A percentile compares a stretch with the other conserved stretches of the same genome.
Conservation (phyloP, 1,140 invertebrate genomes). For the Alviniconcha marisindica region DNA sequence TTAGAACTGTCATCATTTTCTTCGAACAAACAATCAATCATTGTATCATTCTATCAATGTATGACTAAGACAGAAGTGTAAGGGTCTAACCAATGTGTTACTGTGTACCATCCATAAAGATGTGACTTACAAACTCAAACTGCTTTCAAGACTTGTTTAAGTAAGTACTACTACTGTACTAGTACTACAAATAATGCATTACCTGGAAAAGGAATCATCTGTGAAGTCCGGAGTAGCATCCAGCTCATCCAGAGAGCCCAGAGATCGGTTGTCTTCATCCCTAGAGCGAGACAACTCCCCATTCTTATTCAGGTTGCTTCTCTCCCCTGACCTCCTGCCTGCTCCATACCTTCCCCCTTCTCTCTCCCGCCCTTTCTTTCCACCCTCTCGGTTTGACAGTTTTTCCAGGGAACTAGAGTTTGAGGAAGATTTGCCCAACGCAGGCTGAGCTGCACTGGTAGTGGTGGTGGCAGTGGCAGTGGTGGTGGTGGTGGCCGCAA, state of each 20-base stretch:
- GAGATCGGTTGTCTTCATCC: constrained; percentile 50
- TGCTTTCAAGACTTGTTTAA: no score
- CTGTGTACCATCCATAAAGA: no score
- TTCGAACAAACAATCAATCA: no score
- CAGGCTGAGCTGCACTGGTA: not conserved
- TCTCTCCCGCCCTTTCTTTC: constrained; percentile 15
- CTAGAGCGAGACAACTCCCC: constrained; percentile 21
- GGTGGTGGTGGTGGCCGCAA: constrained; percentile 25
- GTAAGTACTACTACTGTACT: no score
- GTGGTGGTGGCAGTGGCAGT: constrained; percentile 16
- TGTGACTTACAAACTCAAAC: no score
- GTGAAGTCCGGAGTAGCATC: constrained; percentile 32
- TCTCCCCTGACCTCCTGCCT: constrained; percentile 23
- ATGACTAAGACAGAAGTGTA: no score
- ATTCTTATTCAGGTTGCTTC: constrained; percentile 18
- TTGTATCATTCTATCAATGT: no score
- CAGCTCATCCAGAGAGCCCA: constrained; percentile 54
- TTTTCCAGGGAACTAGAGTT: constrained; percentile 22
- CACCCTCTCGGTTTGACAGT: not conserved
- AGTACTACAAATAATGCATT: no score
- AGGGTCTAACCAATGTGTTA: no score
- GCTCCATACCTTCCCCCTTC: constrained; percentile 9
- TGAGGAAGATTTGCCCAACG: constrained; percentile 7
- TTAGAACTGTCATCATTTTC: no score
- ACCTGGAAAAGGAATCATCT: constrained; percentile 33